Conservation (phyloP, 2,888 invertebrate species). For the Xylota segnis region DNA sequence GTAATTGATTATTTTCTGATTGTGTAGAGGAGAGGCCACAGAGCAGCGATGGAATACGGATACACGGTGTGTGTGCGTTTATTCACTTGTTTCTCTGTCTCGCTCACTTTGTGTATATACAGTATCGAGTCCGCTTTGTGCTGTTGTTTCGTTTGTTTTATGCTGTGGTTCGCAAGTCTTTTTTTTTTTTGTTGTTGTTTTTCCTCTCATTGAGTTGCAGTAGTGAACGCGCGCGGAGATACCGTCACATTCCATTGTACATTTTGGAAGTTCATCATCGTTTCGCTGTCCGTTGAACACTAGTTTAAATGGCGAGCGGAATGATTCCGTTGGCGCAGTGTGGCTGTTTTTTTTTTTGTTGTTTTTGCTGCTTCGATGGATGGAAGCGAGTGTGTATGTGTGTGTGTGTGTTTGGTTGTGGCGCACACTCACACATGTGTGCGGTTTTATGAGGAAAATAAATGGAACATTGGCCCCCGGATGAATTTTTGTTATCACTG, state of each 20-base stretch:
- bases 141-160: slow-evolving; percentile 42
- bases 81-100: slow-evolving; percentile 48
- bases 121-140: not conserved
- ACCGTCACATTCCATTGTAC: slow-evolving; percentile 75
- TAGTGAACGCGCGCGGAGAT: slow-evolving; percentile 74
- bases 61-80: slow-evolving; percentile 59
- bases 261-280: slow-evolving; percentile 76
- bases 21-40: slow-evolving; percentile 37
- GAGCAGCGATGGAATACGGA: slow-evolving; percentile 52
- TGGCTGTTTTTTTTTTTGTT: slow-evolving; percentile 50
- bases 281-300: slow-evolving; percentile 76
- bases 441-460: slow-evolving; percentile 55
- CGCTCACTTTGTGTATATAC: slow-evolving; percentile 39
- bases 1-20: slow-evolving; percentile 75
- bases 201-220: slow-evolving; percentile 65
- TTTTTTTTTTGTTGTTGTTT: slow-evolving; percentile 13
- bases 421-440: slow-evolving; percentile 1
- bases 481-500: slow-evolving; percentile 74
- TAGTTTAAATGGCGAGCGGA: slow-evolving; percentile 71
- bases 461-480: slow-evolving; percentile 77
- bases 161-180: slow-evolving; percentile 24
- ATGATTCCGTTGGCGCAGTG: slow-evolving; percentile 63
- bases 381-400: slow-evolving; percentile 28
- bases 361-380: too few species aligned
- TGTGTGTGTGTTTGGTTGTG: too few species aligned